These are phyloP conservation scores for Sebastolobus altivelis DNA, from an alignment of 2,797 vertebrate species.

Conservation along the genomic window DNA sequence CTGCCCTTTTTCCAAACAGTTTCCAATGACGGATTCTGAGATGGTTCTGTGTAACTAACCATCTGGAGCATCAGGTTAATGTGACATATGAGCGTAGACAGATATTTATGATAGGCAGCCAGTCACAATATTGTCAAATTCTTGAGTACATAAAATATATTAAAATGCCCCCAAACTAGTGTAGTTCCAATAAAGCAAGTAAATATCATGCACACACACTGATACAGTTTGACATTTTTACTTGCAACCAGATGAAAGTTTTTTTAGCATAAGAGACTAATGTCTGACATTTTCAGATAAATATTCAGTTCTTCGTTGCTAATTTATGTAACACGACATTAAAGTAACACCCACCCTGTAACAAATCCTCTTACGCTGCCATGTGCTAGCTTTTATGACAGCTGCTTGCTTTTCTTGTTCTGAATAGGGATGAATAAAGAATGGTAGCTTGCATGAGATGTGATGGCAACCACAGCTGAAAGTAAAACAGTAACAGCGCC, in stretches of 20 bases:
- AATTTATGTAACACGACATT: conserved; percentile 3
- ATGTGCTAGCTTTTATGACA: conserved; percentile 7
- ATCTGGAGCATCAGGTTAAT: not conserved
- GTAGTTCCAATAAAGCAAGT: not conserved
- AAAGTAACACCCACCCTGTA: not conserved
- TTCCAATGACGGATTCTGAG: not conserved
- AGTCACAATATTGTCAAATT: not conserved
- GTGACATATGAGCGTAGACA: not conserved
- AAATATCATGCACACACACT: not conserved
- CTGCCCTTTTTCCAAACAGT: not conserved
- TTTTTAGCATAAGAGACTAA: not conserved
- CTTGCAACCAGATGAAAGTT: not conserved
- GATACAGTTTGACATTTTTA: not conserved
- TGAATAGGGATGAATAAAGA: conserved; percentile 16
- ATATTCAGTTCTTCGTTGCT: conserved; percentile 1
- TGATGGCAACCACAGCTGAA: not conserved
- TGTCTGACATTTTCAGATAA: conserved; percentile 10
- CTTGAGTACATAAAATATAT: not conserved
- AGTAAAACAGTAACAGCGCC: conserved; percentile 1
- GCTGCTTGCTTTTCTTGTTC: conserved; percentile 22
- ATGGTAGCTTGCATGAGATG: conserved; percentile 9
- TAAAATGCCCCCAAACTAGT: not conserved
- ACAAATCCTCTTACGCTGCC: not conserved
- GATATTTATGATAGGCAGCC: not conserved
- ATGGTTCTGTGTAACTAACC: not conserved